Conservation (phyloP, 2,888 invertebrate species). For the Ceramica pisi region DNA sequence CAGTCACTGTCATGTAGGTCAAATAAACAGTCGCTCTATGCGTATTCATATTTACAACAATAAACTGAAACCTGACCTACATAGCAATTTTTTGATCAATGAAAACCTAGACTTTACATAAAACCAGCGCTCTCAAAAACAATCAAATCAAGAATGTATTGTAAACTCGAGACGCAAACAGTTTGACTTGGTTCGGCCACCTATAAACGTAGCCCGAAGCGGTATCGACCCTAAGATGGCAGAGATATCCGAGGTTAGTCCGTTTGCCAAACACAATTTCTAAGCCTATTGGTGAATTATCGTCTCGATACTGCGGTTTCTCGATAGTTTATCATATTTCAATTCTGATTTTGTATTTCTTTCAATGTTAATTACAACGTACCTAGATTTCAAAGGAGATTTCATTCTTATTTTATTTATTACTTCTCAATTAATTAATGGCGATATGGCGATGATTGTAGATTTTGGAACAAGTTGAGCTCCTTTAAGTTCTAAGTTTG, state of each 20-base stretch:
- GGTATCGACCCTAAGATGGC: constrained; percentile 39
- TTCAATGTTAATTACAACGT: neutral
- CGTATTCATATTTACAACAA: too few relatives aligned
- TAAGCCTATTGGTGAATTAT: constrained; percentile 50
- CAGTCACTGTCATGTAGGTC: too few relatives aligned
- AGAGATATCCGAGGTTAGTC: constrained; percentile 48
- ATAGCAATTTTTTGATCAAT: too few relatives aligned
- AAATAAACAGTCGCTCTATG: too few relatives aligned
- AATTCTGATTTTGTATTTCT: neutral
- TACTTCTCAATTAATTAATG: too few relatives aligned
- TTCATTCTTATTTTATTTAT: too few relatives aligned
- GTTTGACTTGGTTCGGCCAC: constrained; percentile 3
- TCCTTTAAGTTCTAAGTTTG: too few relatives aligned
- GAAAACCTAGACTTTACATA: too few relatives aligned
- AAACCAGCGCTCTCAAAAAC: neutral
- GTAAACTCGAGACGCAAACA: constrained; percentile 16
- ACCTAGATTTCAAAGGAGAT: too few relatives aligned
- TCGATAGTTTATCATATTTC: constrained; percentile 37
- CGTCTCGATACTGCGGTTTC: constrained; percentile 40
- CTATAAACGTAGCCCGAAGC: constrained; percentile 34
- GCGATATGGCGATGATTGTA: too few relatives aligned
- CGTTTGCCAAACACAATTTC: constrained; percentile 65
- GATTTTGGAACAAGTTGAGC: too few relatives aligned
- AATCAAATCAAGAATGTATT: neutral
- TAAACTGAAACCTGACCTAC: too few relatives aligned